phyloP scores from a whole-genome alignment of 2,888 invertebrate species.

The Limnephilus lunatus region DNA sequence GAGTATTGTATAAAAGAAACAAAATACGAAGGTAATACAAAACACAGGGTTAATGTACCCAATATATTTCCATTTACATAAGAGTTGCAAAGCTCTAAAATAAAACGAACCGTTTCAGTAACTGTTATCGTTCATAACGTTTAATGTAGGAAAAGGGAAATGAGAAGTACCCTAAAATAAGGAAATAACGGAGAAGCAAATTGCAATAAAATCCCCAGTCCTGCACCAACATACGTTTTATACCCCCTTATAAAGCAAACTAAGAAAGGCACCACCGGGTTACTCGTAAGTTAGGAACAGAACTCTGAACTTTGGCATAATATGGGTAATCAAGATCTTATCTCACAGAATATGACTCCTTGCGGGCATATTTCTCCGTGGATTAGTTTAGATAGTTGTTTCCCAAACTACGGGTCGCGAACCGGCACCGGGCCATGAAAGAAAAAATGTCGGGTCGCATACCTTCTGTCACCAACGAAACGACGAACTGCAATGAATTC shows the following conservation, averaged over 20 bases:
- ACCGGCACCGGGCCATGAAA: no score
- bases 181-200: neutral
- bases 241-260: conserved; percentile 23
- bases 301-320: conserved; percentile 53
- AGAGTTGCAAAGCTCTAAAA: neutral
- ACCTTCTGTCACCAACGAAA: no score
- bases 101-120: neutral
- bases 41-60: neutral
- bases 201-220: conserved; percentile 12
- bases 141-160: neutral
- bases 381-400: neutral
- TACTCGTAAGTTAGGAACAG: conserved; percentile 34
- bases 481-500: neutral
- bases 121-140: neutral
- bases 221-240: conserved; percentile 17
- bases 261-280: neutral
- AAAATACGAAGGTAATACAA: neutral
- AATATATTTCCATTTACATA: neutral
- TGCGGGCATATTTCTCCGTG: conserved; percentile 1
- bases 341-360: conserved; percentile 37
- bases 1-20: neutral
- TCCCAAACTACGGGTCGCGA: no score
- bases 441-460: no score
- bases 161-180: neutral
- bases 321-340: conserved; percentile 61